These are phyloP conservation scores for Cygnus atratus DNA, from an alignment of 2,113 vertebrate species.

Conservation along the genomic window DNA sequence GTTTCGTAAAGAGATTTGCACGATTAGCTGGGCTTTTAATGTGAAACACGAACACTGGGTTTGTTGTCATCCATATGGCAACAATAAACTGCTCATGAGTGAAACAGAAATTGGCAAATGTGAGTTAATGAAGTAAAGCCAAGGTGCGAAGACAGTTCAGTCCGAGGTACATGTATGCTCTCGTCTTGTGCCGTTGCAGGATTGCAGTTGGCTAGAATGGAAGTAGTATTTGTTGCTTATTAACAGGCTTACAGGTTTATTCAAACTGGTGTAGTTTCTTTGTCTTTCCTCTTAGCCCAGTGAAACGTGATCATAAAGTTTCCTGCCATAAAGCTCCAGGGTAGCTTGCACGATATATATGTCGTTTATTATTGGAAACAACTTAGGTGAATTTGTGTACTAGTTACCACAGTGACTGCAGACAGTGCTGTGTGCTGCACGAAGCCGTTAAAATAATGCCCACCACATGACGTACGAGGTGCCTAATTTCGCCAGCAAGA, in stretches of 20 bases:
- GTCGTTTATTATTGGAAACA: constrained; percentile 57
- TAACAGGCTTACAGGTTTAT: constrained; percentile 17
- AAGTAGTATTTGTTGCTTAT: neutral
- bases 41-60: neutral
- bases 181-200: neutral
- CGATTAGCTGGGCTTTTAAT: constrained; percentile 14
- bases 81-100: neutral
- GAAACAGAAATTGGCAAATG: neutral
- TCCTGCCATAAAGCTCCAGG: constrained; percentile 12
- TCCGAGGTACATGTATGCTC: neutral
- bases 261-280: neutral
- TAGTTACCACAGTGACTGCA: constrained; percentile 36
- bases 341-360: constrained; percentile 13
- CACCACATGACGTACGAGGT: neutral
- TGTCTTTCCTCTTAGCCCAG: neutral
- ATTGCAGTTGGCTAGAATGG: constrained; percentile 4
- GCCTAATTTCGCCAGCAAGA: constrained; percentile 8
- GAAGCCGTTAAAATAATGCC: constrained; percentile 4
- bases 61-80: neutral
- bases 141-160: neutral
- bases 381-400: neutral
- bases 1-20: neutral
- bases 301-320: neutral
- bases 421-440: neutral
- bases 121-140: constrained; percentile 1